Conservation (phyloP, 92 coral and sea anemone species). For the Epizoanthus scotinus region DNA sequence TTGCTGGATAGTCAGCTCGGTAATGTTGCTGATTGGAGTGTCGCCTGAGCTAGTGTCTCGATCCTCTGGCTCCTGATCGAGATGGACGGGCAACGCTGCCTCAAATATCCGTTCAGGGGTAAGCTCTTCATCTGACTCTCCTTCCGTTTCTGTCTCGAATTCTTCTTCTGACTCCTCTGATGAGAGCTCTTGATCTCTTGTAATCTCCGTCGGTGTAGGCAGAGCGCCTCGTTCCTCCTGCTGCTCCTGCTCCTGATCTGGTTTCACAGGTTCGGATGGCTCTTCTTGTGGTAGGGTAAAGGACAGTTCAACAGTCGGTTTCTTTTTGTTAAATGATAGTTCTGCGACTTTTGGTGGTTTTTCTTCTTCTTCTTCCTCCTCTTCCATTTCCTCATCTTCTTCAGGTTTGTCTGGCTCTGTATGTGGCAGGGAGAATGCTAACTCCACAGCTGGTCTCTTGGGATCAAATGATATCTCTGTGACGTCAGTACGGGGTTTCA, state of each 20-base stretch:
- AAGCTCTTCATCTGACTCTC: conserved; percentile 3
- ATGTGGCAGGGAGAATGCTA: no score
- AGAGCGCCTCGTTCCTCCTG: background rate
- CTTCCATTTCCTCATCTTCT: background rate
- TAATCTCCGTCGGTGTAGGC: background rate
- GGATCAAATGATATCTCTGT: no score
- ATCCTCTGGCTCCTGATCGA: background rate
- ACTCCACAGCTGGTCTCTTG: no score
- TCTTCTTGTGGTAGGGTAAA: background rate
- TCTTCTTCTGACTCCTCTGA: conserved; percentile 28
- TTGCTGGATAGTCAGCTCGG: background rate
- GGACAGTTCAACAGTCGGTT: background rate
- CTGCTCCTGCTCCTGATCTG: conserved; percentile 2
- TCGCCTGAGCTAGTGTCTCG: background rate
- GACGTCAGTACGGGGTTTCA: background rate
- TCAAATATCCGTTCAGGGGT: background rate
- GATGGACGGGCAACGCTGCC: background rate
- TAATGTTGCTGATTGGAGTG: background rate
- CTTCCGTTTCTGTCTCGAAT: conserved; percentile 2
- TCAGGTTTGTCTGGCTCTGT: no score
- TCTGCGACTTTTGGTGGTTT: background rate
- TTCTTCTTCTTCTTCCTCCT: background rate
- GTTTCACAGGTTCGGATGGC: conserved; percentile 6
- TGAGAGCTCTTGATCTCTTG: background rate
- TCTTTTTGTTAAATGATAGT: background rate